Conservation (phyloP, 2,797 vertebrate genomes). For the Allobates femoralis region DNA sequence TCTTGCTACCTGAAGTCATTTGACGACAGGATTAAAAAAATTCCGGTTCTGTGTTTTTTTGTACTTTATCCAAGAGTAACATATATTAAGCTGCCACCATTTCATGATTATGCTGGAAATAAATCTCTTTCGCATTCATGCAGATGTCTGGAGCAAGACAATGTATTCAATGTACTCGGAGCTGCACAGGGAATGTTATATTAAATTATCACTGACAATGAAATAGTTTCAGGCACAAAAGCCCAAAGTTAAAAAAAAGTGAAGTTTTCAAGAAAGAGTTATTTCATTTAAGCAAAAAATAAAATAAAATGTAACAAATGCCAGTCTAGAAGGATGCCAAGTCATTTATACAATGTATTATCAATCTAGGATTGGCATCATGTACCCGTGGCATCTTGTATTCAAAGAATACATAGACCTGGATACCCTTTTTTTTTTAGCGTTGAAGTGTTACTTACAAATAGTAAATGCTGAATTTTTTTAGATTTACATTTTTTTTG, state of each 20-base stretch:
- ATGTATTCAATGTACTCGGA: conserved; percentile 58
- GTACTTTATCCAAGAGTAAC: conserved; percentile 36
- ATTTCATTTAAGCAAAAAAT: conserved; percentile 7
- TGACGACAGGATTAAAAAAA: conserved; percentile 16
- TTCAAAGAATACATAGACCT: background rate
- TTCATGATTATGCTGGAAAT: conserved; percentile 41
- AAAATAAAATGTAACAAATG: background rate
- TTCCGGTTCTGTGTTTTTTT: conserved; percentile 34
- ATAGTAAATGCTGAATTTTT: too few species aligned
- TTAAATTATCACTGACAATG: conserved; percentile 59
- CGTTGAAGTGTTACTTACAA: too few species aligned
- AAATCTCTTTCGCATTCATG: conserved; percentile 45
- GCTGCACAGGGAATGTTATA: conserved; percentile 69
- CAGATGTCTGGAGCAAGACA: conserved; percentile 40
- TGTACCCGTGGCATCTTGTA: background rate
- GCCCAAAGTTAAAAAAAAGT: background rate
- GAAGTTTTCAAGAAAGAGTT: conserved; percentile 27
- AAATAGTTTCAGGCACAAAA: conserved; percentile 45
- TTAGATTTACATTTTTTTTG: too few species aligned
- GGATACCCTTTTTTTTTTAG: background rate
- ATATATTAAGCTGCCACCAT: conserved; percentile 52
- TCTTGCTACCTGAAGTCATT: background rate
- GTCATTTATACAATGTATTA: conserved; percentile 8
- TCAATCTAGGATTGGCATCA: background rate
- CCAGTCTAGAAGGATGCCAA: background rate